These are phyloP conservation scores for Drosophila acutilabella DNA, from an alignment of 2,888 invertebrate genomes.

Conservation along the genomic window DNA sequence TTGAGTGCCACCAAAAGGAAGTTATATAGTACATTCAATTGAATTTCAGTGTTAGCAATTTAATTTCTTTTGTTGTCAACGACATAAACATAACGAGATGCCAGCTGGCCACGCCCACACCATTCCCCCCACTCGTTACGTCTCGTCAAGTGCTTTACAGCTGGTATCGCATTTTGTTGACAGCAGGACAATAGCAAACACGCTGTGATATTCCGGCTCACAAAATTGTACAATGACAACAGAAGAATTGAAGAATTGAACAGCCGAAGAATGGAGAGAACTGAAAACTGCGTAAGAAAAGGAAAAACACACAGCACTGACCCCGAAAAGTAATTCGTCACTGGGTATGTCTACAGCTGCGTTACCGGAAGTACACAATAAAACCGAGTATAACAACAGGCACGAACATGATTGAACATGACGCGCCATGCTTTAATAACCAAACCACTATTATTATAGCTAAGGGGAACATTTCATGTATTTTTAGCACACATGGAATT, in stretches of 20 bases:
- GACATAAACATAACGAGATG: constrained; percentile 69
- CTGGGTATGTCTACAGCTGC: constrained; percentile 9
- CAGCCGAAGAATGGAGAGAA: constrained; percentile 10
- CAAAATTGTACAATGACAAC: constrained; percentile 81
- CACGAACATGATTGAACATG: background rate
- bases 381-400: background rate
- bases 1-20: constrained; percentile 50
- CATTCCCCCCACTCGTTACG: constrained; percentile 19
- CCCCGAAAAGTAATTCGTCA: constrained; percentile 54
- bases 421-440: background rate
- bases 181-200: constrained; percentile 77
- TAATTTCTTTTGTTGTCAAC: constrained; percentile 77
- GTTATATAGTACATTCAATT: constrained; percentile 60
- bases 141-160: constrained; percentile 54
- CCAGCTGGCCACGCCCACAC: constrained; percentile 4
- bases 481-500: no score
- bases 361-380: background rate
- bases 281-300: constrained; percentile 51
- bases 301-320: constrained; percentile 49
- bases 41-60: constrained; percentile 79
- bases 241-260: constrained; percentile 50
- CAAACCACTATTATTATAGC: no score
- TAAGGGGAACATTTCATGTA: no score
- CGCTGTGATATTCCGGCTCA: constrained; percentile 76
- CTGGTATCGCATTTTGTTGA: constrained; percentile 66